phyloP scores from a whole-genome alignment of 2,113 vertebrate genomes.

The Rafetus swinhoei region DNA sequence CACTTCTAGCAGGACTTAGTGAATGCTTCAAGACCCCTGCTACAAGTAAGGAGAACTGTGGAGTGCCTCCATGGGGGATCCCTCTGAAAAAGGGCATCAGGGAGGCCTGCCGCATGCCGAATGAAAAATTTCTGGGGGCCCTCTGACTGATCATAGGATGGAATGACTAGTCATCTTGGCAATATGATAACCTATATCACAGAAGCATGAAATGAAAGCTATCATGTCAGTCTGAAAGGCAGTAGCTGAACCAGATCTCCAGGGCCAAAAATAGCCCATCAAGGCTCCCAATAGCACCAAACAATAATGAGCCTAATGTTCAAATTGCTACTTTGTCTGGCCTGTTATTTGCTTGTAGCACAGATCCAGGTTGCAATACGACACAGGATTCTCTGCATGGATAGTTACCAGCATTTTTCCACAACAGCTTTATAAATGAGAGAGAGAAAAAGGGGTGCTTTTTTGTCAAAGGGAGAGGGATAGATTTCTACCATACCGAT shows the following conservation, averaged over 20 bases:
- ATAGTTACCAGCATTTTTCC: background rate
- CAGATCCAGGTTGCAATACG: background rate
- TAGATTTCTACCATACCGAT: background rate
- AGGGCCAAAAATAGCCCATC: background rate
- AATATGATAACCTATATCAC: background rate
- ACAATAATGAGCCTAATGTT: background rate
- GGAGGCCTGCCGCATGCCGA: background rate
- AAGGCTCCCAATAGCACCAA: background rate
- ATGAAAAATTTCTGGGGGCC: background rate
- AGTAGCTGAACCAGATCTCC: background rate
- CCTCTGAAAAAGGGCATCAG: background rate
- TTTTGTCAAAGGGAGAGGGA: background rate
- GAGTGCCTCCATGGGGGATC: background rate
- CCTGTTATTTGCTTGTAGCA: background rate
- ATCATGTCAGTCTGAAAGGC: background rate
- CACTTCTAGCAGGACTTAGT: background rate
- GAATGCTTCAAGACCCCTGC: background rate
- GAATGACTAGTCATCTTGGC: background rate
- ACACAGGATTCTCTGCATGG: background rate
- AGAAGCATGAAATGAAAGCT: conserved; percentile 26
- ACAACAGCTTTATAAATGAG: background rate
- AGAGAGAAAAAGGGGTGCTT: background rate
- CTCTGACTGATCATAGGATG: background rate
- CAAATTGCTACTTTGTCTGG: background rate
- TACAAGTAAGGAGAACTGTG: background rate